phyloP scores from a whole-genome alignment of 2,797 vertebrate genomes.

The Pseudopleuronectes americanus region DNA sequence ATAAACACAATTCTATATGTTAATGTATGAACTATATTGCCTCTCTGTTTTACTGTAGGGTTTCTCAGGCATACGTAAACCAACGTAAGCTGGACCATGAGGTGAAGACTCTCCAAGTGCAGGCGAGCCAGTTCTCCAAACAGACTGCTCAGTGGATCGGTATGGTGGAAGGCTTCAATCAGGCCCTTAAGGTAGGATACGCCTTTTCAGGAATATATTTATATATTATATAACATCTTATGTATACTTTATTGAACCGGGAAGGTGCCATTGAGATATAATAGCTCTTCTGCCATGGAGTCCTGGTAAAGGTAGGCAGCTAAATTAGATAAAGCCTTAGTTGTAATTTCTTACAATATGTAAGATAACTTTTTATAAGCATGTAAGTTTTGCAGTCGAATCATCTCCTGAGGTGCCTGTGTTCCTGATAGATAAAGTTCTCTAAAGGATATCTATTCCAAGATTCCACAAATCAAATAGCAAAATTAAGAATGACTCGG shows the following conservation, averaged over 20 bases:
- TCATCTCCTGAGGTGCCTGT: too few species aligned
- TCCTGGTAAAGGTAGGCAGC: too few species aligned
- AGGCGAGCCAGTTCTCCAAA: constrained; percentile 94
- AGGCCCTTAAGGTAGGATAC: constrained; percentile 90
- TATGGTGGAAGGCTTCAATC: constrained; percentile 98
- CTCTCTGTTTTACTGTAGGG: constrained; percentile 73
- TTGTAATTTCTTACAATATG: too few species aligned
- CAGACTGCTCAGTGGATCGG: constrained; percentile 96
- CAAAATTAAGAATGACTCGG: too few species aligned
- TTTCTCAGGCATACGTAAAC: constrained; percentile 95
- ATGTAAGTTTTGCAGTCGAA: too few species aligned
- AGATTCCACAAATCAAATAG: too few species aligned
- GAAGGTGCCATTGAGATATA: too few species aligned
- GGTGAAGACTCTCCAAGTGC: constrained; percentile 94
- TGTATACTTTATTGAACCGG: background rate
- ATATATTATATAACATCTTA: background rate
- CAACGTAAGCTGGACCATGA: constrained; percentile 97
- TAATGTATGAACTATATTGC: background rate
- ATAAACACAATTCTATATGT: background rate
- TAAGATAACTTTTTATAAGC: too few species aligned
- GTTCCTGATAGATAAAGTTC: too few species aligned
- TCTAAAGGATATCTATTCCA: too few species aligned
- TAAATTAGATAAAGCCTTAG: too few species aligned
- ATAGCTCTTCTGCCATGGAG: too few species aligned
- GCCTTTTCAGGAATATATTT: background rate